These are phyloP conservation scores for Leucopsar rothschildi DNA, from an alignment of 2,113 vertebrate genomes.

Conservation along the genomic window DNA sequence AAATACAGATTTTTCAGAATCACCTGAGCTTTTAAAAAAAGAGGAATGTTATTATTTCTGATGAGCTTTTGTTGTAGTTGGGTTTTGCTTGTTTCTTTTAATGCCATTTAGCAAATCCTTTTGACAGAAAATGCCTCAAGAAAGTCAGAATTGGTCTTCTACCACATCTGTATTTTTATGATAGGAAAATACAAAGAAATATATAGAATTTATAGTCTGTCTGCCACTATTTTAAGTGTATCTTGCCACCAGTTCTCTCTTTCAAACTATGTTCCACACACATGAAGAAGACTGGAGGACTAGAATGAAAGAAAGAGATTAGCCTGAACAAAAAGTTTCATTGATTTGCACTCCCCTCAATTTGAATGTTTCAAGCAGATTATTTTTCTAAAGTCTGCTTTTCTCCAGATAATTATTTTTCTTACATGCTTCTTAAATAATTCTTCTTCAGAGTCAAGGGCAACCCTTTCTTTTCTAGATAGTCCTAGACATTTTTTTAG, in stretches of 20 bases:
- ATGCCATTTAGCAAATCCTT: not conserved
- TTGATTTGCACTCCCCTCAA: not conserved
- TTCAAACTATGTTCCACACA: not conserved
- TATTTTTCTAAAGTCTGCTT: not conserved
- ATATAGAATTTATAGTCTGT: not conserved
- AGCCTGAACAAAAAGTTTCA: not conserved
- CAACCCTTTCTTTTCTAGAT: not conserved
- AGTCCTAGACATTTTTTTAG: not conserved
- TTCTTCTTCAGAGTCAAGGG: not conserved
- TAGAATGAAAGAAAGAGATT: not conserved
- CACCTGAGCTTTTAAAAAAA: not conserved
- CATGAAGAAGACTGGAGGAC: not conserved
- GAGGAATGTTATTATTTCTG: not conserved
- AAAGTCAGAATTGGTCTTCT: not conserved
- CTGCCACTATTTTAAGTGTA: not conserved
- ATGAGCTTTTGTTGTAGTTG: not conserved
- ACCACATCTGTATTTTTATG: not conserved
- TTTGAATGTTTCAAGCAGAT: not conserved
- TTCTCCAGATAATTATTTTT: not conserved
- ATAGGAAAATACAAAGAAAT: not conserved
- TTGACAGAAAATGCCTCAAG: not conserved
- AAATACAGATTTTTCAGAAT: not conserved
- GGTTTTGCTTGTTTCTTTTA: not conserved
- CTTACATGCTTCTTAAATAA: not conserved
- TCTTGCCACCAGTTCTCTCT: not conserved